Percentiles rank a stretch among this genome's conserved stretches.
Evolutionary conservation across 2,888 invertebrate genomes (phyloP).

Genomic region (Romanomermis culicivorax): DNA sequence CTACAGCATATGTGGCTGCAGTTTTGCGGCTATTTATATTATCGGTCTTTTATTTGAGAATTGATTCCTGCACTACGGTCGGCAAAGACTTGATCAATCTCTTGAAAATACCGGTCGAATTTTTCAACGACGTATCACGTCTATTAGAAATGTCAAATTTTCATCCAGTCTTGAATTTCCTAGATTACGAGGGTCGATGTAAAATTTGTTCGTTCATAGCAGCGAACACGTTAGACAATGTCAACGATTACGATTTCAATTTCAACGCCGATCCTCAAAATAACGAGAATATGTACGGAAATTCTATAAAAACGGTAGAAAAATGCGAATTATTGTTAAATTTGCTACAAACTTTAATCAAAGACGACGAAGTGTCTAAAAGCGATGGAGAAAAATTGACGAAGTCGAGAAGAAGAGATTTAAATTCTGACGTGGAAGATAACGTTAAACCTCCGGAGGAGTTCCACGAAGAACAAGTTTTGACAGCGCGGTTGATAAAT

Average conservation of each 20-base stretch:
- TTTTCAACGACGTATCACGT: conserved; percentile 71
- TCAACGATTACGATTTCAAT: conserved; percentile 40
- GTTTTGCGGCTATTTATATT: too few species aligned
- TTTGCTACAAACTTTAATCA: conserved; percentile 61
- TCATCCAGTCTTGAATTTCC: conserved; percentile 56
- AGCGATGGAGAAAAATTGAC: conserved; percentile 31
- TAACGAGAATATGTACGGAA: background rate
- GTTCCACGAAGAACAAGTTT: conserved; percentile 77
- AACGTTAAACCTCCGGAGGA: conserved; percentile 45
- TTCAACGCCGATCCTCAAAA: conserved; percentile 34
- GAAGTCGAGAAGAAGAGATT: conserved; percentile 42
- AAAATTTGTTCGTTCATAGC: conserved; percentile 68
- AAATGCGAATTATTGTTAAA: conserved; percentile 52
- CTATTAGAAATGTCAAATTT: conserved; percentile 68
- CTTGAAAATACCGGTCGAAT: conserved; percentile 77
- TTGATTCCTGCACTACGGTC: conserved; percentile 56
- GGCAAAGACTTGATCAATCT: conserved; percentile 79
- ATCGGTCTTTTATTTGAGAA: too few species aligned
- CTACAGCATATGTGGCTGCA: too few species aligned
- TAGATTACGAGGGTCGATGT: conserved; percentile 60
- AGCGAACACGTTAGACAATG: conserved; percentile 66
- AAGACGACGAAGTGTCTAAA: conserved; percentile 37
- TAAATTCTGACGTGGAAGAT: background rate
- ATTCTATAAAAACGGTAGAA: background rate
- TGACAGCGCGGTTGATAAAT: conserved; percentile 46